These are phyloP conservation scores for Scyliorhinus canicula DNA, from an alignment of 2,797 vertebrate species.

Conservation along the genomic window DNA sequence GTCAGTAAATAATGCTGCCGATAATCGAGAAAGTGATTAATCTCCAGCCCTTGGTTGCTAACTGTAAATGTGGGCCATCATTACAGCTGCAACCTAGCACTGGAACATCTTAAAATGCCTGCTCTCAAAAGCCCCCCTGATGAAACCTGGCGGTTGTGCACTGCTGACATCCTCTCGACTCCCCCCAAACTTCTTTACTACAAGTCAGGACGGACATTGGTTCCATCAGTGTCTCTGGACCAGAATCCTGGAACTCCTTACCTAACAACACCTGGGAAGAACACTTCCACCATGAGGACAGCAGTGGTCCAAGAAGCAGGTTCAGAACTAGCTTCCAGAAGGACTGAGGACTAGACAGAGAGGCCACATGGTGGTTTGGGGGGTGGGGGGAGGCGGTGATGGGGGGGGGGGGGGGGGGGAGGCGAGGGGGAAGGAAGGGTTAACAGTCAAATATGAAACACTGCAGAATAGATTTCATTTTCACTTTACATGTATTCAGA, in stretches of 20 bases:
- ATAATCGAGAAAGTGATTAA: background rate
- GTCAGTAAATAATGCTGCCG: background rate
- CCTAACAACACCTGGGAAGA: background rate
- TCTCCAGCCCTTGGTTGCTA: background rate
- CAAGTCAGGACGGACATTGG: background rate
- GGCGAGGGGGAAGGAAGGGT: too few relatives aligned
- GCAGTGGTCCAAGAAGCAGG: too few relatives aligned
- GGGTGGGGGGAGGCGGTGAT: too few relatives aligned
- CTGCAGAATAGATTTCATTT: background rate
- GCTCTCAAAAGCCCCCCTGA: too few relatives aligned
- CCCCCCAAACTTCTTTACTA: background rate
- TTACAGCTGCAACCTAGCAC: too few relatives aligned
- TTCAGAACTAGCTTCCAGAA: too few relatives aligned
- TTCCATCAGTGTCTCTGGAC: background rate
- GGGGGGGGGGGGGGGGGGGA: background rate
- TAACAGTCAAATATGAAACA: background rate
- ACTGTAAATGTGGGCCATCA: too few relatives aligned
- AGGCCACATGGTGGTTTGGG: too few relatives aligned
- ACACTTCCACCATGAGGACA: too few relatives aligned
- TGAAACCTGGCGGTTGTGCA: too few relatives aligned
- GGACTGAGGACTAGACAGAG: too few relatives aligned
- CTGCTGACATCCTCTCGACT: background rate
- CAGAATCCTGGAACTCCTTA: background rate
- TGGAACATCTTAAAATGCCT: too few relatives aligned
- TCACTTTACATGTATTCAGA: background rate